Conservation (phyloP, 2,113 vertebrate genomes). For the Perca fluviatilis region DNA sequence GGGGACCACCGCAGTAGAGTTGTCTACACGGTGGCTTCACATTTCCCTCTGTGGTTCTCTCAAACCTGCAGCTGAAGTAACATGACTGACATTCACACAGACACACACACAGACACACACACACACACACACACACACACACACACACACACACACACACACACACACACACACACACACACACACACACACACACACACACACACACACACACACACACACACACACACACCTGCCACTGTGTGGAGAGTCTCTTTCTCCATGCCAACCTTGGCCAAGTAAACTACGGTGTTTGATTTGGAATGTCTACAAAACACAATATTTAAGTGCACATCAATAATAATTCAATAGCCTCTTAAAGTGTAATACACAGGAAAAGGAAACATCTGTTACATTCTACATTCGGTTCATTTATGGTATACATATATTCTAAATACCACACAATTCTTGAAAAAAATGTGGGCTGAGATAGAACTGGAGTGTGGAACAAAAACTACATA, state of each 20-base stretch:
- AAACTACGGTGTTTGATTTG: background rate
- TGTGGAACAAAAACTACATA: background rate
- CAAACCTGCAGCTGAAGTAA: conserved; percentile 69
- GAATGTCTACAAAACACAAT: background rate
- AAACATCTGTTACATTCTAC: background rate
- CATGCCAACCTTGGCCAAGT: background rate
- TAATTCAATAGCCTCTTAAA: background rate
- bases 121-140: background rate
- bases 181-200: background rate
- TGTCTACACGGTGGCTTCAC: conserved; percentile 74
- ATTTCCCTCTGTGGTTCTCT: conserved; percentile 67
- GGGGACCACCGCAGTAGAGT: conserved; percentile 75
- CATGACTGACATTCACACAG: conserved; percentile 40
- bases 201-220: conserved; percentile 6
- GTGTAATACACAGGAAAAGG: too few relatives aligned
- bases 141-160: background rate
- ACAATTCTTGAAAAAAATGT: background rate
- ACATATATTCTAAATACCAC: background rate
- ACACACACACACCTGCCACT: background rate
- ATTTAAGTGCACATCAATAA: background rate
- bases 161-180: background rate
- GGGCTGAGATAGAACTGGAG: background rate
- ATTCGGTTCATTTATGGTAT: background rate
- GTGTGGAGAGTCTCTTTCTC: background rate
- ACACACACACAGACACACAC: background rate